These are phyloP conservation scores for Tetrao urogallus DNA, from an alignment of 2,113 vertebrate genomes.

Conservation along the genomic window DNA sequence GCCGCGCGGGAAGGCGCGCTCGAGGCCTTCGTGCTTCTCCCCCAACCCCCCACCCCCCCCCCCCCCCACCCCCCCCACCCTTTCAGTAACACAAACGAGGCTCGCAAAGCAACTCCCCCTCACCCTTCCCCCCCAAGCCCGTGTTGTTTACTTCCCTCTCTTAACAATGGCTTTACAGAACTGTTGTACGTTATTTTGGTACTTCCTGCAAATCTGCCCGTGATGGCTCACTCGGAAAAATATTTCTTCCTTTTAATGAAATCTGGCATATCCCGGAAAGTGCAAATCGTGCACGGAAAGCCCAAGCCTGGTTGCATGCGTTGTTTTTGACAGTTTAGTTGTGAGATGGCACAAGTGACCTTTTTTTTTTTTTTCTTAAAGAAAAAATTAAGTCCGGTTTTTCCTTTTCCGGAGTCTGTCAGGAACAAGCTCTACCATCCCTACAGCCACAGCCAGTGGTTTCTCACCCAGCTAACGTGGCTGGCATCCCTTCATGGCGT, in stretches of 20 bases:
- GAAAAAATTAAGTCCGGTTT: background rate
- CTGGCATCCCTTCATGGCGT: too few species aligned
- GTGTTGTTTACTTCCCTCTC: conserved; percentile 28
- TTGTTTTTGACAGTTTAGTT: background rate
- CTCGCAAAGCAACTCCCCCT: background rate
- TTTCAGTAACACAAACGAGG: background rate
- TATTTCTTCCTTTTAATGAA: background rate
- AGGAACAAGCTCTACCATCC: background rate
- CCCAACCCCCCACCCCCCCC: too few species aligned
- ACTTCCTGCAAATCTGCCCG: conserved; percentile 19
- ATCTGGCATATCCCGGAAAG: background rate
- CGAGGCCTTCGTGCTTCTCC: background rate
- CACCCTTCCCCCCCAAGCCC: background rate
- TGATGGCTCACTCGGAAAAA: background rate
- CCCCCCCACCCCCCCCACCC: too few species aligned
- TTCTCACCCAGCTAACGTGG: background rate
- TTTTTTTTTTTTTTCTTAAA: background rate
- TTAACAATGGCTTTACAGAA: conserved; percentile 1
- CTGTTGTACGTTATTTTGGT: conserved; percentile 18
- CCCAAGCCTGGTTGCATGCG: background rate
- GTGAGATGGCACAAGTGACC: background rate
- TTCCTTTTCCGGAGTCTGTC: too few species aligned
- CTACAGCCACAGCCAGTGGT: background rate
- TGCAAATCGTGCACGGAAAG: background rate
- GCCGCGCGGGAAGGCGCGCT: conserved; percentile 17